phyloP scores from a whole-genome alignment of 2,888 invertebrate genomes.

The Acanthococcus lagerstroemiae region DNA sequence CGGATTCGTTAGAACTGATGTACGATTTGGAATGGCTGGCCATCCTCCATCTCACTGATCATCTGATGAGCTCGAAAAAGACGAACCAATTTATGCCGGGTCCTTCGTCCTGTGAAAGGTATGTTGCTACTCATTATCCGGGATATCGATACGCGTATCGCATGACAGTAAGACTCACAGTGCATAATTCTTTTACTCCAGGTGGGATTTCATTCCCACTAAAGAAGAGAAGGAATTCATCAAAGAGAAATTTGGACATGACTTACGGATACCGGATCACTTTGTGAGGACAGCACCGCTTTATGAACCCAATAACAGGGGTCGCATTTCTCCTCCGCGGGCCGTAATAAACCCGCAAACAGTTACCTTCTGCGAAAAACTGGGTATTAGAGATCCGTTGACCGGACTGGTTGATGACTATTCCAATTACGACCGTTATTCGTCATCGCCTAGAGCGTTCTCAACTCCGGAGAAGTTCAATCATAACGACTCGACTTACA shows the following conservation, averaged over 20 bases:
- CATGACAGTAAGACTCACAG: not conserved
- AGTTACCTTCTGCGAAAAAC: constrained; percentile 52
- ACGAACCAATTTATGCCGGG: constrained; percentile 71
- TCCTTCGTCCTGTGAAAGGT: constrained; percentile 54
- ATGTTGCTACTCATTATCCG: constrained; percentile 30
- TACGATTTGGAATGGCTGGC: constrained; percentile 94
- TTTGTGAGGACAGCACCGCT: constrained; percentile 66
- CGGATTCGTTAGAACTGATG: constrained; percentile 48
- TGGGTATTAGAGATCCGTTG: constrained; percentile 68
- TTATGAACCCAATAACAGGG: constrained; percentile 43
- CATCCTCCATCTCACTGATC: constrained; percentile 77
- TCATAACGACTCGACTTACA: constrained; percentile 1
- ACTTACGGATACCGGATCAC: constrained; percentile 62
- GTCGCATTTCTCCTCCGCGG: constrained; percentile 42
- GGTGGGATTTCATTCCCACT: constrained; percentile 63
- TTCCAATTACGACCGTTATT: not conserved
- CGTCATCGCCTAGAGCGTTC: not conserved
- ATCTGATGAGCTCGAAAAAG: constrained; percentile 65
- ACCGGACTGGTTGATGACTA: constrained; percentile 45
- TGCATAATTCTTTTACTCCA: constrained; percentile 41
- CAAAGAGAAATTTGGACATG: constrained; percentile 52
- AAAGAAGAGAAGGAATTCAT: constrained; percentile 60
- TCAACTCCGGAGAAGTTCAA: constrained; percentile 8
- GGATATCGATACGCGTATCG: not conserved
- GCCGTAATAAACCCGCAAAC: constrained; percentile 61